phyloP scores from a whole-genome alignment of 2,888 invertebrate genomes.

The Polylopha cassiicola region DNA sequence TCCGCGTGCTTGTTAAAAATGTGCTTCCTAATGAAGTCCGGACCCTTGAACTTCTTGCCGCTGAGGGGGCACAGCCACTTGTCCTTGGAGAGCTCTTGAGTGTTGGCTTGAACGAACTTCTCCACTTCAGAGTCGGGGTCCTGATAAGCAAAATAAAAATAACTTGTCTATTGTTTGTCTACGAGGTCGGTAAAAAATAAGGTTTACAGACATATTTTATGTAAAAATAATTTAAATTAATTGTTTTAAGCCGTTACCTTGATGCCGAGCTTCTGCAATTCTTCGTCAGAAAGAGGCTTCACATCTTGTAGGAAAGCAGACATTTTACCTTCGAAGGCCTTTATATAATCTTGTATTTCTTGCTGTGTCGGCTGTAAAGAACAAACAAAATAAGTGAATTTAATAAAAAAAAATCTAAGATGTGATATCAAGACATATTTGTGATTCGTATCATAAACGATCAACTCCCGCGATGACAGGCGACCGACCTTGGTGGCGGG shows the following conservation, averaged over 20 bases:
- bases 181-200: no score
- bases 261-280: constrained; percentile 88
- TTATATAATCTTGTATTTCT: constrained; percentile 85
- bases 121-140: constrained; percentile 87
- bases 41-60: constrained; percentile 99
- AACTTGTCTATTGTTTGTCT: not conserved
- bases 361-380: constrained; percentile 79
- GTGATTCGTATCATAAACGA: not conserved
- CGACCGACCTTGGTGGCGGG: constrained; percentile 84
- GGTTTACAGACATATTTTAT: constrained; percentile 44
- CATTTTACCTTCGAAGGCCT: constrained; percentile 94
- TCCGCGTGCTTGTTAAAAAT: constrained; percentile 98
- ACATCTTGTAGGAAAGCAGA: constrained; percentile 90
- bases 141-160: constrained; percentile 32
- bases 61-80: constrained; percentile 99
- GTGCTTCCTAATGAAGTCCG: constrained; percentile 98
- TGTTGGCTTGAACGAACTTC: constrained; percentile 96
- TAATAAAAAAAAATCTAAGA: constrained; percentile 12
- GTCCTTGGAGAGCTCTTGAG: constrained; percentile 97
- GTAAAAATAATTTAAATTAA: constrained; percentile 55
- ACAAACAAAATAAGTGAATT: constrained; percentile 7
- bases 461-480: not conserved
- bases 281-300: constrained; percentile 83
- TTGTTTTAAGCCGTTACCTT: constrained; percentile 74
- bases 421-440: not conserved